Evolutionary conservation across 2,888 invertebrate species (phyloP), one percentile per base, ranked within the genome.

Genomic region (Pyrocoelia pectoralis): DNA sequence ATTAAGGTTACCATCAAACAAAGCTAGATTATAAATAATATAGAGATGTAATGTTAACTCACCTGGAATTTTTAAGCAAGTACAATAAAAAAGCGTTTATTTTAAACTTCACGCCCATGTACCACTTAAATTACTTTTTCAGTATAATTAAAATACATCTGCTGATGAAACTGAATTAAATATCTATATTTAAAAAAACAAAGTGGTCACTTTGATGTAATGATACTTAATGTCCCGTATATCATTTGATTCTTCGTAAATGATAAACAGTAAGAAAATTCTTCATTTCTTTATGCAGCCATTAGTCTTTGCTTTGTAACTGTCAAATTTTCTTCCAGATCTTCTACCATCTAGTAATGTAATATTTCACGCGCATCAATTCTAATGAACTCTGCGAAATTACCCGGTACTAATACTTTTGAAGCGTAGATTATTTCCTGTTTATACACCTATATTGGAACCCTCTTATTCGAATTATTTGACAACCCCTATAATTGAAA

Each of bases 1-100:
- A 61, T 51, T 40, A 38, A 24, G n/a, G 17, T 28, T 53, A 28
- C 51, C 13, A 18, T 33, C 18, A 24, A 18, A 24, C 51, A 59
- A 52, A 59, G 33, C 19, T 53, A 53, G 53, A 53, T 53, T 53
- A 59, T 53, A 53, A 46, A 53, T 53, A 46, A 59, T 52, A 59
- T 59, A 19, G 56, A 19, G 56, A 19, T 24, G 33, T 19, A 38
- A 43, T 18, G 15, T 29, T 33, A 50, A 50, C 51, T 58, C 58
- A 46, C 52, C 58, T 52, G 58, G 58, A 58, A 52, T 40, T 29
- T 29, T 50, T 13, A 19, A 43, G 40, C 41, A 51, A 52, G 46
- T 46, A 46, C 50, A 29, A 50, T 24, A 50, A 50, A 33, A 50
- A 50, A 50, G 46, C 46, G 18, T 46, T 49, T 56, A 56, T 56